Conservation (phyloP, 1,140 invertebrate species). For the Diorhabda carinulata region DNA sequence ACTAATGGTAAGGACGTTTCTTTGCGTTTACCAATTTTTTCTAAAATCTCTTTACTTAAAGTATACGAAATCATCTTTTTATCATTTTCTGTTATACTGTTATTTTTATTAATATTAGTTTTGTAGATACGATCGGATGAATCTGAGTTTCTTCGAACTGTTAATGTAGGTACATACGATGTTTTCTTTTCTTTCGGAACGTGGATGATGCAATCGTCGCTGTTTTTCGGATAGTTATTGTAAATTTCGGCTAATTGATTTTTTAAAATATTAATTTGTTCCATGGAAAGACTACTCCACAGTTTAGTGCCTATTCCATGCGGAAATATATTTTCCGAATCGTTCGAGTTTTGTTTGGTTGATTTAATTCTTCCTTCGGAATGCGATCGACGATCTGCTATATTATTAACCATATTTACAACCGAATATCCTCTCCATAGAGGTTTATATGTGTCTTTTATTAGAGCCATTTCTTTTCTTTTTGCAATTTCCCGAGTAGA, state of each 20-base stretch:
- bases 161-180: conserved; percentile 26
- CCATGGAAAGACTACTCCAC: conserved; percentile 79
- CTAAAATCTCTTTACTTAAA: conserved; percentile 67
- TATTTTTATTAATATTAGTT: not conserved
- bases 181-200: conserved; percentile 27
- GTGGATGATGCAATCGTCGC: conserved; percentile 30
- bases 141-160: conserved; percentile 40
- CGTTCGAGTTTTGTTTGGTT: conserved; percentile 31
- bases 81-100: conserved; percentile 59
- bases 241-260: conserved; percentile 80
- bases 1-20: conserved; percentile 51
- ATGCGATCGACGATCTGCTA: conserved; percentile 53
- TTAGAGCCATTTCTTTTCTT: conserved; percentile 50
- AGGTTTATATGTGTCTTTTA: conserved; percentile 71
- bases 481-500: conserved; percentile 47
- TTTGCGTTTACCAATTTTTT: conserved; percentile 51
- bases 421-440: conserved; percentile 81
- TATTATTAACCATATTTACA: conserved; percentile 66
- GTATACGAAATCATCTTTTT: conserved; percentile 68
- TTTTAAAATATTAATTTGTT: conserved; percentile 78
- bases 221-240: conserved; percentile 43
- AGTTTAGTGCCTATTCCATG: conserved; percentile 67
- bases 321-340: conserved; percentile 45
- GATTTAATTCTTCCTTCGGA: conserved; percentile 37
- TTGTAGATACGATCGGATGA: conserved; percentile 22